Evolutionary conservation across 1,140 invertebrate species (phyloP).

Genomic region (Anadara kagoshimensis): DNA sequence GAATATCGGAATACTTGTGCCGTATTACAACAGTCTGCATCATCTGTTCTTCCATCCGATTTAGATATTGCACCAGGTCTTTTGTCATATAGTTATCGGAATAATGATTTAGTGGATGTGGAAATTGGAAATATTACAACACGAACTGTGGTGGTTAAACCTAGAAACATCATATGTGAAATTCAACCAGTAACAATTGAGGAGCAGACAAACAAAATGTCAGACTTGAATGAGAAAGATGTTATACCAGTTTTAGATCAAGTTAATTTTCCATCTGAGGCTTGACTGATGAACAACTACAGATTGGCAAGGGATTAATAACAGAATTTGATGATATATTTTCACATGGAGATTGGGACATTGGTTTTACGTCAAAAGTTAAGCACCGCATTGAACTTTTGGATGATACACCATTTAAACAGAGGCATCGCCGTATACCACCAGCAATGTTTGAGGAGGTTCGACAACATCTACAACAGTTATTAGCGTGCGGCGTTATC

Average conservation of each 20-base stretch:
- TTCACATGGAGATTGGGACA: slow-evolving; percentile 13
- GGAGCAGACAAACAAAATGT: no score
- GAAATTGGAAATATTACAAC: slow-evolving; percentile 29
- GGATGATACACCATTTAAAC: slow-evolving; percentile 32
- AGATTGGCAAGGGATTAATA: slow-evolving; percentile 10
- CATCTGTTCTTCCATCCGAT: not conserved
- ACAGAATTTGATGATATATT: slow-evolving; percentile 11
- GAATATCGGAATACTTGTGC: slow-evolving; percentile 11
- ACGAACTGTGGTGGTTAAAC: slow-evolving; percentile 17
- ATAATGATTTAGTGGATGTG: not conserved
- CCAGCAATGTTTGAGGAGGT: slow-evolving; percentile 34
- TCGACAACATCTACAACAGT: slow-evolving; percentile 30
- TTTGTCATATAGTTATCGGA: slow-evolving; percentile 8
- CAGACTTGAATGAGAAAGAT: not conserved
- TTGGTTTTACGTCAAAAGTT: slow-evolving; percentile 14
- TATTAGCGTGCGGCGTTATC: slow-evolving; percentile 30
- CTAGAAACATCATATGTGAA: slow-evolving; percentile 31
- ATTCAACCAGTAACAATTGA: slow-evolving; percentile 25
- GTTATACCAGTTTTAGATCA: slow-evolving; percentile 1
- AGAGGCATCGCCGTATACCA: slow-evolving; percentile 18
- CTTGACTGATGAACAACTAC: not conserved
- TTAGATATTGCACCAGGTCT: slow-evolving; percentile 12
- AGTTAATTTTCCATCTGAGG: not conserved
- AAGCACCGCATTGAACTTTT: slow-evolving; percentile 27
- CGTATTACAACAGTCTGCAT: slow-evolving; percentile 15